Evolutionary conservation across 1,140 invertebrate species (phyloP), one percentile per base, ranked within the genome.

Genomic region (Dendroctonus valens): DNA sequence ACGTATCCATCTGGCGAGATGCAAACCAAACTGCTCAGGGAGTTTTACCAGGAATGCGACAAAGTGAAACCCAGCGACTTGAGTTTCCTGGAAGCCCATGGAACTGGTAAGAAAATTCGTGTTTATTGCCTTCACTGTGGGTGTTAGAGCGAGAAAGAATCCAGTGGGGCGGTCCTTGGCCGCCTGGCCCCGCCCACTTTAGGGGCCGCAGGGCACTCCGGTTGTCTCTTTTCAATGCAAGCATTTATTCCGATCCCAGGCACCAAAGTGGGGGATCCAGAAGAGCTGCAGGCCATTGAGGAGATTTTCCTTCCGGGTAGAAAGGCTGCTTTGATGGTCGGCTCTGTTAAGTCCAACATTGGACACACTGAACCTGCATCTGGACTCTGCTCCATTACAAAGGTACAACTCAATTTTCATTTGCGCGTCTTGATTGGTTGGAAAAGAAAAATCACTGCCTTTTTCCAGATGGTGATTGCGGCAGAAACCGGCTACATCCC

Each of bases 291-390:
- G 71, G 91, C 93, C 0, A 87, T 98, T n/a, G 88, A 92, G 12
- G 86, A 88, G 70, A 83, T 94, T 3, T 89, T 97, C 73, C 92
- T 90, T 67, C 85, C 82, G 5, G 85, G 85, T 6, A 80, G 89
- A 14, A 81, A 72, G 0, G 81, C 79, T 2, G 91, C 94, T 0
- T 80, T 98, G 0, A 78, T 85, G 39, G 90, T 98, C 69, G 96
- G 96, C 5, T 93, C 94, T 0, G 84, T 96, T 0, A 98, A 98
- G 76, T 94, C 94, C 0, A 97, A 97, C 78, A 84, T 97, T 74
- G 96, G 96, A 0, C 96, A 98, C 77, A 85, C 91, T 0, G 96
- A 98, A 79, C 89, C 93, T 6, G 90, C 91, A 3, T 95, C 93
- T 41, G 94, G 94, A 65, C 79, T 93, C 0, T 93, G 91, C 76